These are phyloP conservation scores for Cepaea nemoralis DNA, from an alignment of 1,140 invertebrate genomes.

Conservation along the genomic window DNA sequence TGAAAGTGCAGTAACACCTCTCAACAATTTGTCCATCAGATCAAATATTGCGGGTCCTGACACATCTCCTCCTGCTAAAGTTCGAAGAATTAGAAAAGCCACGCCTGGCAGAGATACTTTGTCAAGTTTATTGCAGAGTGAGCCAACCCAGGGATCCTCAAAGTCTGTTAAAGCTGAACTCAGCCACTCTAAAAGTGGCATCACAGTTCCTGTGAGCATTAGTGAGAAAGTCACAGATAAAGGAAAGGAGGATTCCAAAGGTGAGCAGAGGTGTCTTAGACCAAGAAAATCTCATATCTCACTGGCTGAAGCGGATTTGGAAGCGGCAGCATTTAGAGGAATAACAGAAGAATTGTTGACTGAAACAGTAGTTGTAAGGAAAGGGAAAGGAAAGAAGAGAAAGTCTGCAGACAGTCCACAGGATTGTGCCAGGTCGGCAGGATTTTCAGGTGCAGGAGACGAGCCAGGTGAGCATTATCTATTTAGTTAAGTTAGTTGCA, in stretches of 20 bases:
- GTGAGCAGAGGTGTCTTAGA: constrained; percentile 22
- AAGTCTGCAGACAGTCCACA: background rate
- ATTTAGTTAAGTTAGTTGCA: too few relatives aligned
- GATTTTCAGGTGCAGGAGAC: background rate
- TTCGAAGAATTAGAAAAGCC: constrained; percentile 3
- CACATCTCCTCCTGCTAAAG: background rate
- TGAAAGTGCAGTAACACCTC: too few relatives aligned
- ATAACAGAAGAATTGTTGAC: constrained; percentile 8
- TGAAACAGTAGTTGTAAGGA: background rate
- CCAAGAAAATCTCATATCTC: constrained; percentile 25
- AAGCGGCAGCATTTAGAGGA: constrained; percentile 29
- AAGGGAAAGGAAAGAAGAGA: constrained; percentile 14
- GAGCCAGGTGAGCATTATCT: background rate
- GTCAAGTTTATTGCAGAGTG: background rate
- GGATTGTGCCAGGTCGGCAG: background rate
- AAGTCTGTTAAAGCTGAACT: constrained; percentile 12
- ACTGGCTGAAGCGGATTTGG: constrained; percentile 28
- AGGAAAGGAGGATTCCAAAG: constrained; percentile 29
- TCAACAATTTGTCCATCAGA: background rate
- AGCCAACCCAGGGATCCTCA: constrained; percentile 24
- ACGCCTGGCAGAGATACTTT: constrained; percentile 7
- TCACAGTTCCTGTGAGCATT: background rate
- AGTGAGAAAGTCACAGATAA: background rate
- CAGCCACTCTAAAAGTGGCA: background rate
- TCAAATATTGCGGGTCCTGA: constrained; percentile 8